Evolutionary conservation across 2,888 invertebrate species (phyloP), one percentile per base, ranked within the genome.

Genomic region (Xanthorhoe spadicearia): DNA sequence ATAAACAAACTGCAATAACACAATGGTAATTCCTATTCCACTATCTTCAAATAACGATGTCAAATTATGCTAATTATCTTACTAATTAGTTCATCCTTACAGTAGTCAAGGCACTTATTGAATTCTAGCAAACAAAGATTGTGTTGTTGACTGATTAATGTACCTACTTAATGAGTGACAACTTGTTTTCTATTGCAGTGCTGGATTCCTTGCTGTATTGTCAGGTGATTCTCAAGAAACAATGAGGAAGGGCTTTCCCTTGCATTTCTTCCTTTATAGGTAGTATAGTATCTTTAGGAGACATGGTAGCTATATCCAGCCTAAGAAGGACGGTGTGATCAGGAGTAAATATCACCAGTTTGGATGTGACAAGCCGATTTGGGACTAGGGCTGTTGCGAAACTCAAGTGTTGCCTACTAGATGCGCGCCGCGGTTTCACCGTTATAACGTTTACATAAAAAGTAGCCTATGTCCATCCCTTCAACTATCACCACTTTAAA

Each of bases 121-220:
- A 32, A 32, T 32, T 32, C 32, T 32, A 32, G 13, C 38, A 38
- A 38, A 38, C 38, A 38, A n/a, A 10, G 38, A 38, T 43, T 43
- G 10, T 43, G 2, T 13, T 17, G 17, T 48, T 48, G 15, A 48
- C 38, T 17, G 48, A 48, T 17, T 48, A 10, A n/a, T n/a, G n/a
- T n/a, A n/a, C n/a, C n/a, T n/a, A n/a, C n/a, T n/a, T n/a, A n/a
- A 17, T 48, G 32, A 32, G 32, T 32, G 32, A 32, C 4, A 4
- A 8, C 32, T 67, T 57, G 66, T 43, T 52, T 76, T 75, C 63
- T 66, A 66, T 91, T 88, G 43, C 91, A 93, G 92, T 93, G 80
- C 62, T 92, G 81, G 92, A 93, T 85, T 92, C 92, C 81, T 90
- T 90, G 76, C 86, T 92, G 64, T 92, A 92, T 80, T 92, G 92